A percentile compares a stretch with the other conserved stretches of the same genome.
Evolutionary conservation across 1,140 invertebrate species (phyloP).

Genomic region (Zeugodacus cucurbitae): DNA sequence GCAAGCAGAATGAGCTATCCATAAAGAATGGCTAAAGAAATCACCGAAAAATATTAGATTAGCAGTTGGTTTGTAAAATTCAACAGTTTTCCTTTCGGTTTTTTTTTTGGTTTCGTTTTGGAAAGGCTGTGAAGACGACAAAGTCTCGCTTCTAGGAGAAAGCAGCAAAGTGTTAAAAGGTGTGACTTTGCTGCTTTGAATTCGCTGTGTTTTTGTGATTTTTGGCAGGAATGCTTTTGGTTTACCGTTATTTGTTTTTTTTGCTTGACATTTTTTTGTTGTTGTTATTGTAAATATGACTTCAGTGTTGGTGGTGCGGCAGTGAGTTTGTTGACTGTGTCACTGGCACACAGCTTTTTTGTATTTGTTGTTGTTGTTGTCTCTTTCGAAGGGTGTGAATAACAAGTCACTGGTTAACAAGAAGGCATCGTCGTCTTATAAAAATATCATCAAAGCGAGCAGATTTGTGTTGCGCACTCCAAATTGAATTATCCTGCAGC

Average conservation of each 20-base stretch:
- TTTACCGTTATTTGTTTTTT: neutral
- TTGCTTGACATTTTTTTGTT: neutral
- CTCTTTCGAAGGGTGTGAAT: neutral
- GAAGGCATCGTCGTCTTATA: neutral
- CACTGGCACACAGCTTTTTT: neutral
- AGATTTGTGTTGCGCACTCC: slow-evolving; percentile 11
- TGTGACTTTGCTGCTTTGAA: slow-evolving; percentile 9
- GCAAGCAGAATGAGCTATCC: neutral
- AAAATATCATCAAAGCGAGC: slow-evolving; percentile 33
- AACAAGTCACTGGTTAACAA: neutral
- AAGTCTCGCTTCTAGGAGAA: neutral
- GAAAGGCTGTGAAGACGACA: neutral
- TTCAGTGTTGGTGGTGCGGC: neutral
- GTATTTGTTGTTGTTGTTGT: no score
- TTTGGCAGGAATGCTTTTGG: neutral
- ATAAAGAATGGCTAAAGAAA: neutral
- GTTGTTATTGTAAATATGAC: neutral
- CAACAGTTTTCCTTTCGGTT: neutral
- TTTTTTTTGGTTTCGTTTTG: neutral
- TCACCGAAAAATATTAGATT: slow-evolving; percentile 18
- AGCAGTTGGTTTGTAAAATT: neutral
- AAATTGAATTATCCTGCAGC: slow-evolving; percentile 39
- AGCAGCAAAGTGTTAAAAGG: slow-evolving; percentile 14
- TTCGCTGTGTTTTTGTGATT: neutral
- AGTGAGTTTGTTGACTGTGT: neutral